Conservation (phyloP, 2,113 vertebrate species). For the Pseudonaja textilis region DNA sequence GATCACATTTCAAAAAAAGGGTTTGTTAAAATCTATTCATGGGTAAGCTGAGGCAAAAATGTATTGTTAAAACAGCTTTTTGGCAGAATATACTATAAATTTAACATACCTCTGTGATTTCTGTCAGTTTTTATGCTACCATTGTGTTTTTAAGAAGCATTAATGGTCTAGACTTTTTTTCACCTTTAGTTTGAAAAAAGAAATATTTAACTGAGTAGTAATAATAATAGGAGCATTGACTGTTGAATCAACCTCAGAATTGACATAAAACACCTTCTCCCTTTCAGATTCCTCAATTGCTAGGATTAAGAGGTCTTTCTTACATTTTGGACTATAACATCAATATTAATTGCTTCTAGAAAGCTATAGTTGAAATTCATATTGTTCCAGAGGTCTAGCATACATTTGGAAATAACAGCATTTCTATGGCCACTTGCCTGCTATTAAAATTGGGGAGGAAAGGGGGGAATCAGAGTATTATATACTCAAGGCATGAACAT, state of each 20-base stretch:
- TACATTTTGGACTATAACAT: background rate
- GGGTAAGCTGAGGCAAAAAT: conserved; percentile 58
- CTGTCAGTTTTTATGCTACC: conserved; percentile 49
- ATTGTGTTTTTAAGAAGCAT: conserved; percentile 44
- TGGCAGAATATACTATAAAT: conserved; percentile 57
- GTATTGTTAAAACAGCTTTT: conserved; percentile 56
- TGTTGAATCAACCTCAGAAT: conserved; percentile 56
- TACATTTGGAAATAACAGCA: background rate
- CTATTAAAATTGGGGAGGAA: background rate
- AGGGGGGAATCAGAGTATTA: background rate
- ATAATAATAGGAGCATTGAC: conserved; percentile 58
- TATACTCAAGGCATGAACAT: background rate
- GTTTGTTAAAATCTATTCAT: conserved; percentile 58
- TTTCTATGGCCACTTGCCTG: background rate
- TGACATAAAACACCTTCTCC: conserved; percentile 52
- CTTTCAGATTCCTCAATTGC: conserved; percentile 42
- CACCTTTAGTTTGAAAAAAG: conserved; percentile 57
- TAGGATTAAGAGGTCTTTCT: conserved; percentile 49
- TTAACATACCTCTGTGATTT: conserved; percentile 60
- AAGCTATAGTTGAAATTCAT: background rate
- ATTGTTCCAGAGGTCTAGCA: background rate
- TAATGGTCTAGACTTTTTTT: conserved; percentile 56
- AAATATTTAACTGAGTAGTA: conserved; percentile 62
- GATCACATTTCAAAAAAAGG: conserved; percentile 55
- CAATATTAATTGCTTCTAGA: background rate